Evolutionary conservation across 2,888 invertebrate species (phyloP).

Genomic region (Lacanobia wlatinum): DNA sequence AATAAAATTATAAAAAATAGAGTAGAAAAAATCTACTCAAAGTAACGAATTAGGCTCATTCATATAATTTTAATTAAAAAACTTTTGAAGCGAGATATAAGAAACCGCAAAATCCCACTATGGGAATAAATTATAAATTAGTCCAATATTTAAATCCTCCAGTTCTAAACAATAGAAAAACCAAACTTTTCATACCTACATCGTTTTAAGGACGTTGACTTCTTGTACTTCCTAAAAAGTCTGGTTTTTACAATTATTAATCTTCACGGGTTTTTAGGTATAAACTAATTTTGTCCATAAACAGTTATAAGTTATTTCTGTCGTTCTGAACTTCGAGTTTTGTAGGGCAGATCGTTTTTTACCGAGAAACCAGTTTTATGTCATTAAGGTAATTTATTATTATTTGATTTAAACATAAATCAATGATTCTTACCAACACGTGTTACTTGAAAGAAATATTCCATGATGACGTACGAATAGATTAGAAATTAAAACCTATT

Average conservation of each 20-base stretch:
- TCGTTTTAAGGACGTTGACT: neutral
- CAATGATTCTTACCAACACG: neutral
- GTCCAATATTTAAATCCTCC: neutral
- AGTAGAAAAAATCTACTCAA: too few species aligned
- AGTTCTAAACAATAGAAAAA: neutral
- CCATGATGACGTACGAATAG: neutral
- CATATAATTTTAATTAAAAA: too few species aligned
- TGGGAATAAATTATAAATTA: neutral
- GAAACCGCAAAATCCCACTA: too few species aligned
- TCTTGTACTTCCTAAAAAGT: neutral
- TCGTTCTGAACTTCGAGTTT: neutral
- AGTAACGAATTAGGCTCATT: too few species aligned
- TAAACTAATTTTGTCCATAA: neutral
- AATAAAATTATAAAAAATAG: too few species aligned
- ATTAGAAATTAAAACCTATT: neutral
- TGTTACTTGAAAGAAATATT: neutral
- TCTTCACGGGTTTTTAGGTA: neutral
- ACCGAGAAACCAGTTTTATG: neutral
- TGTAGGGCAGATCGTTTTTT: neutral
- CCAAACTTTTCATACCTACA: neutral
- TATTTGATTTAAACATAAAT: neutral
- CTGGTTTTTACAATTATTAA: neutral
- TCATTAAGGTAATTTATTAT: neutral
- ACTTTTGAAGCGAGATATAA: too few species aligned
- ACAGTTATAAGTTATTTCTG: neutral